Conservation (phyloP, 2,113 vertebrate species). For the Centropus bengalensis region DNA sequence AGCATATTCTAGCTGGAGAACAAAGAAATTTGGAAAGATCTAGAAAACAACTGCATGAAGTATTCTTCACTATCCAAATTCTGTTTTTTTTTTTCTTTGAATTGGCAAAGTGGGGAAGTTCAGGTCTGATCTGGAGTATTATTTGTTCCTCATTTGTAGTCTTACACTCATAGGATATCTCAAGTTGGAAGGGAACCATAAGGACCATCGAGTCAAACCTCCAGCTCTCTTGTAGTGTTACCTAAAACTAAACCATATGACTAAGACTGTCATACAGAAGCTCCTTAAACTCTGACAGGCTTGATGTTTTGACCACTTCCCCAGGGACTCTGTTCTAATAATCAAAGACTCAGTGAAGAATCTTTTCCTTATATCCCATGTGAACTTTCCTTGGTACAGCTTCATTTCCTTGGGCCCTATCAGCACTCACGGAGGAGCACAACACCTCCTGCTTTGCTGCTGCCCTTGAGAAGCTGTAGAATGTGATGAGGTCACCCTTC, state of each 20-base stretch:
- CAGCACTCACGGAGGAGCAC: background rate
- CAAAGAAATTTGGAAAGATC: background rate
- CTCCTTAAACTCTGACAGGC: background rate
- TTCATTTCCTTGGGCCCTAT: background rate
- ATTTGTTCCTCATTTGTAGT: background rate
- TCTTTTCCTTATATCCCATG: background rate
- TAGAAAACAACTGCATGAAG: background rate
- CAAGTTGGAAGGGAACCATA: background rate
- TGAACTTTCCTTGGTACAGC: background rate
- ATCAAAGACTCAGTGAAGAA: background rate
- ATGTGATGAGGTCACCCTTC: background rate
- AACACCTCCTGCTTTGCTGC: background rate
- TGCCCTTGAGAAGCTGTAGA: background rate
- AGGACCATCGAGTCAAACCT: background rate
- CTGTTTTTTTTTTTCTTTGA: background rate
- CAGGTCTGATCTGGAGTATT: background rate
- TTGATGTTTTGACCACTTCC: background rate
- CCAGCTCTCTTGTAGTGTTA: background rate
- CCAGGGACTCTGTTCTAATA: background rate
- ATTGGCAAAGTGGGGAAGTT: background rate
- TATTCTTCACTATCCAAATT: background rate
- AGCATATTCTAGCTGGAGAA: background rate
- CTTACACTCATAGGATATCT: background rate
- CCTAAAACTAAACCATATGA: conserved; percentile 4
- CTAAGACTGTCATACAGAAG: fast-evolving